Evolutionary conservation across 1,140 invertebrate species (phyloP), one percentile per base, ranked within the genome.

Genomic region (Ceratina australensis): DNA sequence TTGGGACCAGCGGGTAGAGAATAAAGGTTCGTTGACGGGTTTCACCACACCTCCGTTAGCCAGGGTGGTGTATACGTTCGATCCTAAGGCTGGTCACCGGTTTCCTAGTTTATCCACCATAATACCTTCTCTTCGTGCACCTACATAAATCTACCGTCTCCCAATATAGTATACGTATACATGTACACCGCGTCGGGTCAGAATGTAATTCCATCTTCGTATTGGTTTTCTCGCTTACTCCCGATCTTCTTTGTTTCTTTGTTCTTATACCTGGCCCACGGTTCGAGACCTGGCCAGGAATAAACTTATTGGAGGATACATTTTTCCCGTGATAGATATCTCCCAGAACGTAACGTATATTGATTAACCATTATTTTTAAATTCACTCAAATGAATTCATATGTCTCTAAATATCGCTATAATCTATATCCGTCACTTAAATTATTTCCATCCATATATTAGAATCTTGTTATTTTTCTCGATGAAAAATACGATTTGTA

Each of bases 71-170:
- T 68, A 33, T 72, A 72, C 22, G 54, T 28, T 49, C 26, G 65
- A 63, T 18, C 60, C 72, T 10, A 18, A 16, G 42, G 24, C 52
- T 81, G 82, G 81, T 67, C 75, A 69, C 82, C 59, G 72, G 77
- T 83, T 84, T 87, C 63, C 59, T 77, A 81, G 84, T 86, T 86
- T 79, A 77, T 65, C 67, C 67, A 47, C 85, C 65, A 79, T 87
- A 81, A 80, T 85, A 80, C 81, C 80, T 71, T 69, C 78, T 74
- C 63, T 65, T 65, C 73, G 71, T 79, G 84, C 76, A 84, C 82
- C 83, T 85, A 87, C 87, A 89, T 90, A 89, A 90, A 90, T 90
- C 87, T 89, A 88, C 78, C 56, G 49, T 66, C 54, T 80, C 76
- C 82, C 81, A 82, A 89, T 83, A 87, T 85, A 86, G 33, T 42